phyloP scores from a whole-genome alignment of 2,113 vertebrate genomes.

The Hipposideros armiger region DNA sequence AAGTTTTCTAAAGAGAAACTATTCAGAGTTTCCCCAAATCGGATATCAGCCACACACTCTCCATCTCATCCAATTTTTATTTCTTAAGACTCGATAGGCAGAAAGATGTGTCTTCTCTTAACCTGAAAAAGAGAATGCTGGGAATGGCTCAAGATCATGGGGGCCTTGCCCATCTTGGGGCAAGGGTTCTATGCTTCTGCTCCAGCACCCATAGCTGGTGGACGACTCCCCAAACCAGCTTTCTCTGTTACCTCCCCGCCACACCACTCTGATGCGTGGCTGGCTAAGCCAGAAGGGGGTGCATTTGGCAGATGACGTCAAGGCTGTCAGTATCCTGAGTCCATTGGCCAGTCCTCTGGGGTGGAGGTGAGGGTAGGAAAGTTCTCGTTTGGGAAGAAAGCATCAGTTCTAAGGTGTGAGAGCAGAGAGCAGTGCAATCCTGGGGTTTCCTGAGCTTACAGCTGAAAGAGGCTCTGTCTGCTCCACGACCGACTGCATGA shows the following conservation, averaged over 20 bases:
- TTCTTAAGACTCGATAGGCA: fast-evolving
- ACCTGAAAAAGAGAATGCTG: not conserved
- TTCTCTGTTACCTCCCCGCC: no score
- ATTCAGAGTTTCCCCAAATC: not conserved
- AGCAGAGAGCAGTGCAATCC: fast-evolving
- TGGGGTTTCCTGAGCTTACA: not conserved
- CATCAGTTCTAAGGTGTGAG: not conserved
- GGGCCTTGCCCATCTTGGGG: no score
- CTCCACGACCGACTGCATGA: fast-evolving
- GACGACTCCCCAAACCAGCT: fast-evolving
- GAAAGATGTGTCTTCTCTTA: not conserved
- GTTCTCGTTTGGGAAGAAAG: not conserved
- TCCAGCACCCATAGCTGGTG: not conserved
- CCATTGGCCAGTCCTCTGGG: not conserved
- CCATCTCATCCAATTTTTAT: no score
- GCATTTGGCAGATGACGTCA: fast-evolving
- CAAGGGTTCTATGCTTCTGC: fast-evolving
- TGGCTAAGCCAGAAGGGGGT: fast-evolving
- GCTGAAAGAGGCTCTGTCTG: fast-evolving
- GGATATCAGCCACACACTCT: fast-evolving
- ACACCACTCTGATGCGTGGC: fast-evolving
- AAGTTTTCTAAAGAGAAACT: not conserved
- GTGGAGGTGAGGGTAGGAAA: not conserved
- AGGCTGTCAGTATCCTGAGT: fast-evolving
- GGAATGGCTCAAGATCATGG: fast-evolving